Evolutionary conservation across 2,888 invertebrate species (phyloP), one percentile per base, ranked within the genome.

Genomic region (Patella caerulea): DNA sequence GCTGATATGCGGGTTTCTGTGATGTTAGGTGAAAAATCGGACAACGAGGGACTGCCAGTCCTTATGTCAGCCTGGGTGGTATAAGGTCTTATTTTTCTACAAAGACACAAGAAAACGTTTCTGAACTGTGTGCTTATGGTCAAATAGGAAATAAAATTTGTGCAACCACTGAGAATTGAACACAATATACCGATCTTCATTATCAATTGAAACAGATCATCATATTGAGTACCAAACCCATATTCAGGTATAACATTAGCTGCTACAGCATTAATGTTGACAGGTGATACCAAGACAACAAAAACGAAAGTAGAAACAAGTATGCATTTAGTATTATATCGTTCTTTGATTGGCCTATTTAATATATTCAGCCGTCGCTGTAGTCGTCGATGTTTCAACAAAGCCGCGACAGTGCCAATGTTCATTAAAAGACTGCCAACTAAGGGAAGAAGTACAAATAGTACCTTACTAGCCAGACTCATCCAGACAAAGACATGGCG

Each of bases 251-350:
- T 12, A 65, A 34, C 52, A 29, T 65, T 59, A 45, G 29, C 34
- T 3, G 59, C 59, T 9, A 74, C 7, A 56, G 74, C 14, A 29
- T 52, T 74, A 9, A 45, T 15, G 74, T 56, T 74, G 4, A 74
- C 34, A 11, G 74, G 74, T 2, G 52, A 65, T 7, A 15, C 52
- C 24, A 74, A 29, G n/a, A 74, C 24, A 34, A 74, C 65, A 29
- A 24, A 74, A 65, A 65, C 19, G n/a, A 74, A 59, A 52, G 56
- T 74, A 9, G 74, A 74, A 11, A 74, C 74, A 45, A 74, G 9
- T 7, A 74, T 59, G 3, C 59, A 65, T 12, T 65, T 17, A 19
- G 74, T 74, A 17, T 59, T 74, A 17, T 74, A 65, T 12, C 17
- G 56, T 17, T 65, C 59, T 12, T 34, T 56, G 9, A 34, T 17